phyloP scores from a whole-genome alignment of 2,113 vertebrate species.

The Chaetura pelagica region DNA sequence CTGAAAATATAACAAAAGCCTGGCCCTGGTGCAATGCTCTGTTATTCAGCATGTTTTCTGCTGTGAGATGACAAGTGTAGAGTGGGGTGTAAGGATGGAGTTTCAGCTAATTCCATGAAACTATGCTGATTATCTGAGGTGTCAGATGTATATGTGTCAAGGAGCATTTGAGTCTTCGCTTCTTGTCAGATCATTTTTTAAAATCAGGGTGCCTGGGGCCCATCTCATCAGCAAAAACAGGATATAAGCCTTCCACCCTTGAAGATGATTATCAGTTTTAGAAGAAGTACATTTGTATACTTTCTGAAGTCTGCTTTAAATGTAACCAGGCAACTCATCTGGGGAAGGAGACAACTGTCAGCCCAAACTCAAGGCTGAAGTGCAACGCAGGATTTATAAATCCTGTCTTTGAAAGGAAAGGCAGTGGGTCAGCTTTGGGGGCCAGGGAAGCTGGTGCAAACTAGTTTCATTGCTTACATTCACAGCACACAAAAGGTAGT shows the following conservation, averaged over 20 bases:
- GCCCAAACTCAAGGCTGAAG: conserved; percentile 16
- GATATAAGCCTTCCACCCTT: conserved; percentile 39
- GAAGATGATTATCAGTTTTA: conserved; percentile 57
- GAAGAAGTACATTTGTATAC: conserved; percentile 47
- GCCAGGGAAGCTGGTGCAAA: background rate
- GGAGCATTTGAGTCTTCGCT: conserved; percentile 39
- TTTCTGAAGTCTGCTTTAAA: conserved; percentile 55
- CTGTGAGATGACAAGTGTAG: conserved; percentile 41
- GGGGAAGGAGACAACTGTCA: conserved; percentile 53
- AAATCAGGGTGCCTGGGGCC: conserved; percentile 55
- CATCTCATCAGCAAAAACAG: conserved; percentile 56
- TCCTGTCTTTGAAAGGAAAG: conserved; percentile 21
- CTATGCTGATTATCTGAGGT: conserved; percentile 65
- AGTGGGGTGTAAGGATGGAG: conserved; percentile 20
- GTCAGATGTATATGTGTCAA: conserved; percentile 57
- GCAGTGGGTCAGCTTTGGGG: conserved; percentile 11
- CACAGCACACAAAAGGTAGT: background rate
- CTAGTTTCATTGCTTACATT: background rate
- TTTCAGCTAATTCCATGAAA: conserved; percentile 63
- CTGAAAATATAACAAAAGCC: conserved; percentile 1
- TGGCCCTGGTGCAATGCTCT: background rate
- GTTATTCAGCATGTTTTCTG: conserved; percentile 34
- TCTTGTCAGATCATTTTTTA: conserved; percentile 68
- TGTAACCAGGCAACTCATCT: conserved; percentile 43
- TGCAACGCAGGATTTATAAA: background rate